Evolutionary conservation across 1,140 invertebrate genomes (phyloP), one percentile per base, ranked within the genome.

Genomic region (Papilio polytes): DNA sequence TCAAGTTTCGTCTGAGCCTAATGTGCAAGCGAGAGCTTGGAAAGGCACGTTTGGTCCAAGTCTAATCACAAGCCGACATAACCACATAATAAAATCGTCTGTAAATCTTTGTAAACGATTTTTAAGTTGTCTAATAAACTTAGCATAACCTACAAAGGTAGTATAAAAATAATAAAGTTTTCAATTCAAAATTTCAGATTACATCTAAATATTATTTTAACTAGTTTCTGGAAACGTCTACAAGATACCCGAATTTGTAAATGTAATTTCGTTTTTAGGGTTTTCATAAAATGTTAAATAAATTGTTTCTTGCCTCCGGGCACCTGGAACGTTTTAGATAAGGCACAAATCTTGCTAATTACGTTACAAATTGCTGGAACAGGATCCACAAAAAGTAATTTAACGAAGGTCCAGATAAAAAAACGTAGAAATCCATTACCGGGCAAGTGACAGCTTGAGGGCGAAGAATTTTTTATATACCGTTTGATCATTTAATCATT

Each of bases 271-370:
- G 4, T n/a, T 18, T 73, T 73, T 20, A 44, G 72, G 8, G 41
- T 2, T 22, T 46, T 41, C 72, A 73, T 44, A 44, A 41, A 74
- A 46, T 74, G 72, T 44, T 44, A 46, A 44, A 74, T 74, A 74
- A 44, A 74, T 74, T 74, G 7, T 46, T 20, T 20, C 18, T 22
- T 12, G 44, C 72, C 72, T n/a, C n/a, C 8, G 36, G 41, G 41
- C 41, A 46, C 72, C 72, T 74, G 72, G 44, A 76, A 51, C 22
- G 44, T n/a, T 76, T 51, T 51, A 44, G 74, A 76, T 76, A 76
- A 76, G 74, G 44, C 74, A 76, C 74, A 76, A 76, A 76, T 76
- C 74, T 76, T 76, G 41, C 44, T 76, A 76, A 76, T 76, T 76
- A 76, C 74, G 44, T 76, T 48, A 76, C 74, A 48, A 76, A 76